phyloP scores from a whole-genome alignment of 2,888 invertebrate genomes.

The Apotomis betuletana region DNA sequence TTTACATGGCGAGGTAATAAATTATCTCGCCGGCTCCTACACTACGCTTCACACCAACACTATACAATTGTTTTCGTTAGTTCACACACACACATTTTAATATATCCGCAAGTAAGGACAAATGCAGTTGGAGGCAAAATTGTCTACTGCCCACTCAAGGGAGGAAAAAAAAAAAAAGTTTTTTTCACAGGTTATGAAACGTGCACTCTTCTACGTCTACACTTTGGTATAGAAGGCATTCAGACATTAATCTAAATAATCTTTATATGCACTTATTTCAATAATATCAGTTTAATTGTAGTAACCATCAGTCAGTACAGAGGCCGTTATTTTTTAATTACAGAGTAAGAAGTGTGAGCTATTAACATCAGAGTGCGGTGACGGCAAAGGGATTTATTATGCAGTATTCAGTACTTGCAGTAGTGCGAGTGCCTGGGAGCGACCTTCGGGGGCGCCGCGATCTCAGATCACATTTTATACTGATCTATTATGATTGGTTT shows the following conservation, averaged over 20 bases:
- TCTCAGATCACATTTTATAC: slow-evolving; percentile 37
- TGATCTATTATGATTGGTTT: slow-evolving; percentile 38
- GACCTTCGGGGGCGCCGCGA: slow-evolving; percentile 54
- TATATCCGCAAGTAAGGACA: too few species aligned
- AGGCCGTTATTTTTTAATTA: slow-evolving; percentile 21
- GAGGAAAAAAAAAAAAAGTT: too few species aligned
- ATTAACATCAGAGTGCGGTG: slow-evolving; percentile 55
- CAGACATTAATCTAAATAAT: neutral
- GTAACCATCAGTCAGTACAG: neutral
- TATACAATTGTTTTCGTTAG: too few species aligned
- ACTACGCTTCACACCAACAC: too few species aligned
- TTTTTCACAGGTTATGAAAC: neutral
- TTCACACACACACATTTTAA: too few species aligned
- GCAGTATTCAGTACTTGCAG: slow-evolving; percentile 49
- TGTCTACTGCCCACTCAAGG: too few species aligned
- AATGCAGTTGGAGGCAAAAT: too few species aligned
- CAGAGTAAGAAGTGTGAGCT: slow-evolving; percentile 34
- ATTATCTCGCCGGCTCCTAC: too few species aligned
- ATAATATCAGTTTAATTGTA: slow-evolving; percentile 1
- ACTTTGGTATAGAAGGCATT: too few species aligned
- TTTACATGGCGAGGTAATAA: too few species aligned
- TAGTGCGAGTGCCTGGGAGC: slow-evolving; percentile 52
- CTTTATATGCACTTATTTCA: neutral
- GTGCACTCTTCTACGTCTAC: too few species aligned
- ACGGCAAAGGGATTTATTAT: slow-evolving; percentile 61